Percentiles rank a stretch among this genome's conserved stretches.
Conservation (phyloP, 37 sponge, comb jelly and placozoan species). For the Hexactinellida sp. region DNA sequence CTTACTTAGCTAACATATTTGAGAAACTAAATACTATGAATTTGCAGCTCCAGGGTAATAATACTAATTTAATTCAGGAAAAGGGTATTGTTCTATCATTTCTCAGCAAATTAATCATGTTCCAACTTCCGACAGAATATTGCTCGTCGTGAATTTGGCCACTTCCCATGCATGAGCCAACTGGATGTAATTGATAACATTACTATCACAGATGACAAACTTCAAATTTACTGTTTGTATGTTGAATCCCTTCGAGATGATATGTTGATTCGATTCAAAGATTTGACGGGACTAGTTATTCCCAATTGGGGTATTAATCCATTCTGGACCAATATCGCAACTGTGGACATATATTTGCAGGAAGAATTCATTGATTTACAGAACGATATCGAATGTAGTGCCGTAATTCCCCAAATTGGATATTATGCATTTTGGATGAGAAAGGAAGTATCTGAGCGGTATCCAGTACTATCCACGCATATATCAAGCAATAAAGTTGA, state of each 20-base stretch:
- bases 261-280: slow-evolving; percentile 17
- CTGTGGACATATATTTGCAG: not conserved
- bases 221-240: not conserved
- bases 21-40: not conserved
- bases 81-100: not conserved
- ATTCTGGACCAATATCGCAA: not conserved
- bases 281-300: not conserved
- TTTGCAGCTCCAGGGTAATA: not conserved
- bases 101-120: not conserved
- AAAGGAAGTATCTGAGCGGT: slow-evolving; percentile 6
- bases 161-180: not conserved
- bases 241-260: not conserved
- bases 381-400: not conserved
- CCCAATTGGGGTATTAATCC: not conserved
- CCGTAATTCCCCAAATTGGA: not conserved
- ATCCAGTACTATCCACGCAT: not conserved
- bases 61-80: not conserved
- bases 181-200: not conserved
- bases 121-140: slow-evolving; percentile 4
- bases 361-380: not conserved
- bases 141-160: not conserved
- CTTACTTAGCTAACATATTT: slow-evolving; percentile 17
- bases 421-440: not conserved
- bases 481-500: not conserved
- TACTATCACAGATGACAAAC: not conserved